These are phyloP conservation scores for Apamea crenata DNA, from an alignment of 2,888 invertebrate species.

Conservation along the genomic window DNA sequence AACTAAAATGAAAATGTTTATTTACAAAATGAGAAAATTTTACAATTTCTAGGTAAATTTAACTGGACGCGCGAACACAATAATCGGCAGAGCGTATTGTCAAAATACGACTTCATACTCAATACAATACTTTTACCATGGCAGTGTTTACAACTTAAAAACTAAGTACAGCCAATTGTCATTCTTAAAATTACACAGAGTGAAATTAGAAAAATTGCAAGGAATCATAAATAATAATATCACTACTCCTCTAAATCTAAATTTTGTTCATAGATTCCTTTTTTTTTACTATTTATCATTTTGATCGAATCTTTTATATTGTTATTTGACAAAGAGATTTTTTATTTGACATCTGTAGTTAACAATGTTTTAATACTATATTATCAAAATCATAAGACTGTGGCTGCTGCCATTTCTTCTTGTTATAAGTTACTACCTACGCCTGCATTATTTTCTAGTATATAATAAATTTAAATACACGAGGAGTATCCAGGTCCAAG, in stretches of 20 bases:
- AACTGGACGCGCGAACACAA: slow-evolving; percentile 18
- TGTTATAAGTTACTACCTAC: not conserved
- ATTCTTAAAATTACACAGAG: slow-evolving; percentile 39
- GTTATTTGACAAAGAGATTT: not conserved
- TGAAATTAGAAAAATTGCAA: slow-evolving; percentile 20
- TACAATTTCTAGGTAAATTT: slow-evolving; percentile 29
- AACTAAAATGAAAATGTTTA: slow-evolving; percentile 35
- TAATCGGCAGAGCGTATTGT: slow-evolving; percentile 4
- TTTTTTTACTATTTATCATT: not conserved
- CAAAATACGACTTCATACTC: slow-evolving; percentile 30
- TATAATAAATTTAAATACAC: not conserved
- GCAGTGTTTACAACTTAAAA: slow-evolving; percentile 59
- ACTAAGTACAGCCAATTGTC: slow-evolving; percentile 60
- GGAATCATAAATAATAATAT: not conserved
- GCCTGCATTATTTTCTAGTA: no score
- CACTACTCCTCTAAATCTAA: not conserved
- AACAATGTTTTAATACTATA: not conserved
- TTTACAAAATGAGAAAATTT: slow-evolving; percentile 51
- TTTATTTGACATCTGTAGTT: not conserved
- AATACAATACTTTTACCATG: slow-evolving; percentile 56
- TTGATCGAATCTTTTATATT: slow-evolving; percentile 17
- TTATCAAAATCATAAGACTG: not conserved
- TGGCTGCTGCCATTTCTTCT: not conserved
- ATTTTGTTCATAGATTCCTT: slow-evolving; percentile 1
- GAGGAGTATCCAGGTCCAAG: not conserved